Evolutionary conservation across 2,888 invertebrate species (phyloP), one percentile per base, ranked within the genome.

Genomic region (Dryomyza anilis): DNA sequence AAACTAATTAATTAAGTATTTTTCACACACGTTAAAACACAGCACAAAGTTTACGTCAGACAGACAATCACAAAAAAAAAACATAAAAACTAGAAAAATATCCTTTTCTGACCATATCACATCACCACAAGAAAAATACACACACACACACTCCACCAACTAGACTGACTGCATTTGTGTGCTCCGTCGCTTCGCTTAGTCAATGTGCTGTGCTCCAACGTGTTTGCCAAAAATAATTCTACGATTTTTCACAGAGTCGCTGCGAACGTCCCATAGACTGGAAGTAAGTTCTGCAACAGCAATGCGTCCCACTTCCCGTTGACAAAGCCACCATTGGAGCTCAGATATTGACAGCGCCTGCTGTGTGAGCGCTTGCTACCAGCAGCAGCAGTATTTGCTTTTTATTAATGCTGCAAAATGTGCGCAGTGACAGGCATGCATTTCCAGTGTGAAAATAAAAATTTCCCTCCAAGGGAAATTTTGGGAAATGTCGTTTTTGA

Each of bases 171-270:
- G n/a, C n/a, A n/a, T n/a, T n/a, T n/a, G n/a, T n/a, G 33, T 30
- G 48, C 57, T 60, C 36, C 48, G 60, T 48, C 46, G 43, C 46
- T 61, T 61, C 16, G 36, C 46, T 68, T 69, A 66, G 64, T 67
- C 63, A 55, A 53, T 69, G 70, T 66, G 67, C 68, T 72, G 67
- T 69, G 70, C 69, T 71, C 69, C 68, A 69, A 71, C 70, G 70
- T 71, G 69, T 67, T 72, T 67, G 69, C 68, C 68, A 65, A 72
- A 69, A 72, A 67, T 67, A 69, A 64, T 63, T 63, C 63, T 58
- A 27, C 62, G 61, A 50, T 66, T 71, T 69, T 65, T 64, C 61
- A 61, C 53, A 53, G 46, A 36, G 46, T 25, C 19, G n/a, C 27
- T 30, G 39, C 53, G 43, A 53, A n/a, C n/a, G 19, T 23, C 19